Evolutionary conservation across 2,888 invertebrate genomes (phyloP).

Genomic region (Pyrgus malvae): DNA sequence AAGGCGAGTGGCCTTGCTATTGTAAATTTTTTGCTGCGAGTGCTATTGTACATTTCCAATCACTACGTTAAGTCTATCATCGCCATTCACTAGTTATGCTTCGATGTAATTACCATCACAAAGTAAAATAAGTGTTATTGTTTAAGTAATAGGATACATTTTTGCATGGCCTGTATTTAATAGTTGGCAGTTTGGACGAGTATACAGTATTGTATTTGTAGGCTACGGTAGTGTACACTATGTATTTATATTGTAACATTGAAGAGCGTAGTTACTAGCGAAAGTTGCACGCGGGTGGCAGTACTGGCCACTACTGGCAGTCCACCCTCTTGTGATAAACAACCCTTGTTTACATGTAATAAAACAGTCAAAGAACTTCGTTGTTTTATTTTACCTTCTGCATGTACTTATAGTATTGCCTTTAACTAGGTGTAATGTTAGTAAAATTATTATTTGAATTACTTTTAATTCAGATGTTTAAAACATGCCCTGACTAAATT

Average conservation of each 20-base stretch:
- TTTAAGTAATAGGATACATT: conserved; percentile 13
- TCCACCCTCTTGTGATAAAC: not conserved
- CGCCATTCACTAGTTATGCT: conserved; percentile 13
- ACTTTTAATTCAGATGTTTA: too few species aligned
- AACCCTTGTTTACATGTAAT: conserved; percentile 16
- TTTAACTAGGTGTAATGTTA: too few species aligned
- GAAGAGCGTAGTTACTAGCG: conserved; percentile 4
- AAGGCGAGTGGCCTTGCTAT: too few species aligned
- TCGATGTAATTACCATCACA: conserved; percentile 27
- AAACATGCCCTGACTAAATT: too few species aligned
- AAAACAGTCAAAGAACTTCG: conserved; percentile 7
- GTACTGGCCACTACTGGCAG: too few species aligned
- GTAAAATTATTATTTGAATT: too few species aligned
- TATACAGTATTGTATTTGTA: conserved; percentile 22
- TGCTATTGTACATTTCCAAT: conserved; percentile 21
- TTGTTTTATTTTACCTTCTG: not conserved
- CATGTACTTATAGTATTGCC: not conserved
- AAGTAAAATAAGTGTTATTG: conserved; percentile 9
- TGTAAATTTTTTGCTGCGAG: too few species aligned
- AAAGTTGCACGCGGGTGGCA: too few species aligned
- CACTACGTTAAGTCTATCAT: not conserved
- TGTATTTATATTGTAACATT: conserved; percentile 27
- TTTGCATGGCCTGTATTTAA: conserved; percentile 4
- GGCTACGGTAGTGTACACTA: conserved; percentile 28
- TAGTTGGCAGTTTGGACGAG: conserved; percentile 2